Evolutionary conservation across 2,113 vertebrate genomes (phyloP), one percentile per base, ranked within the genome.

Genomic region (Epinephelus moara): DNA sequence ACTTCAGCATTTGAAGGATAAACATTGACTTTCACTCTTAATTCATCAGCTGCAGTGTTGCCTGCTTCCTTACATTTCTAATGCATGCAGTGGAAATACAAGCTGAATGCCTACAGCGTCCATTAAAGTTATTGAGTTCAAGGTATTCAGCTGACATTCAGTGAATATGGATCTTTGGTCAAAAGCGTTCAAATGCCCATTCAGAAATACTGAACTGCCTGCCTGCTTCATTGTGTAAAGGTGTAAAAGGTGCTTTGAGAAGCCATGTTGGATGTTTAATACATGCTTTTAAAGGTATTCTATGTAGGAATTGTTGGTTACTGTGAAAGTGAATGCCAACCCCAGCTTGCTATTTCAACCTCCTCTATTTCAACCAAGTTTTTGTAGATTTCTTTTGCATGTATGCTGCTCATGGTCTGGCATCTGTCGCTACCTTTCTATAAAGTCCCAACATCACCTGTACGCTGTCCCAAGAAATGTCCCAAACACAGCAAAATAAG

Each of bases 111-210:
- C 63, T 61, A 45, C 8, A 45, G 25, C 10, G 7, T 56, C 25
- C 3, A 50, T 76, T 66, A 12, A 17, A 3, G 55, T 19, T 18
- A 52, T 33, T 53, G 47, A 70, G 21, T 40, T 42, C 57, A 56
- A 30, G 23, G 11, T 12, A 70, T 75, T 76, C 23, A 64, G 47
- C n/a, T 19, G 30, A 30, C 62, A 63, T 50, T 68, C 33, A 69
- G 1, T 62, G 3, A 75, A 55, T 75, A 70, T 62, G 27, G 21
- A 70, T 63, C 23, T 50, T 5, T 45, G 52, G 37, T 61, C 27
- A 59, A 40, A 45, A 17, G 8, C 25, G 40, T 27, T 45, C 11
- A 45, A 45, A 45, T 12, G 42, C 2, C 42, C 42, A 45, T 45
- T 45, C 42, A 45, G 8, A 45, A 42, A 45, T 45, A 50, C 14